Evolutionary conservation across 2,888 invertebrate genomes (phyloP), one percentile per base, ranked within the genome.

Genomic region (Rhorus exstirpatorius): DNA sequence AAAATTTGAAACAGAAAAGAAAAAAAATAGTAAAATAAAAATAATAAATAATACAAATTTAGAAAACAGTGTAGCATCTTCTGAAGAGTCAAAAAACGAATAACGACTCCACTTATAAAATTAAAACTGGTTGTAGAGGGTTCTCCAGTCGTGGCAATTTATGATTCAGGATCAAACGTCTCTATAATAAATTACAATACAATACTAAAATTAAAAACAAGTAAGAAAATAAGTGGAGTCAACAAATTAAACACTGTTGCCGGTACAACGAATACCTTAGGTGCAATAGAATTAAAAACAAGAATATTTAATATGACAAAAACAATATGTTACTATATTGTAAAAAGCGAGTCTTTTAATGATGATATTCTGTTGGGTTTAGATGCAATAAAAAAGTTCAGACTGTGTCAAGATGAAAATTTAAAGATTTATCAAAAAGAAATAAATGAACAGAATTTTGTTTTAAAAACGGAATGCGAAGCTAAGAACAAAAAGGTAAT

Each of bases 321-420:
- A 1, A 49, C 49, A 49, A 49, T 49, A 49, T 49, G 49, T 49
- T 49, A 17, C 17, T 49, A 49, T 49, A 49, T 49, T 49, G 53
- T 76, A 12, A 78, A 84, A 65, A 81, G 60, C 24, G 46, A 77
- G 1, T 44, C 21, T 19, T 77, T 81, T 65, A 19, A 68, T 35
- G 75, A 76, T 10, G 63, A 65, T 2, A 49, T 65, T 14, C 19
- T 79, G 67, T 72, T 72, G 67, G 79, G 79, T 49, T 46, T 79
- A 38, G 79, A 79, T 61, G 24, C 21, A 58, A 79, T 79, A 8
- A 72, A 72, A 79, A 49, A 72, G 12, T 79, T 79, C 38, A 72
- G 67, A 72, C 67, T 79, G 1, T 72, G 79, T 67, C 79, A 79
- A 24, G 51, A 79, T 60, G 72, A 79, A 49, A 79, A 79, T 49